A percentile compares a stretch with the other conserved stretches of the same genome.
These are phyloP conservation scores for western clawed frog (Xenopus tropicalis) DNA, from an alignment of 2,113 vertebrate genomes.

Conservation along the genomic window UCB_Xtro_10.0 CM004444.2:39008501-39009000, in stretches of 20 bases:
- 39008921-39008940: too few relatives aligned
- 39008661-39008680: slow-evolving; percentile 46
- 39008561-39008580: slow-evolving; percentile 83
- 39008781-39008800: slow-evolving; percentile 54
- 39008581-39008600: slow-evolving; percentile 90
- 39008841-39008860: too few relatives aligned
- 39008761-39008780: slow-evolving; percentile 19
- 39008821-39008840: neutral
- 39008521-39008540: slow-evolving; percentile 61
- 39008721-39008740: slow-evolving; percentile 50
- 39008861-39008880: too few relatives aligned
- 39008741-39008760: slow-evolving; percentile 44
- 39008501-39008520: slow-evolving; percentile 71
- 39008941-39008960: too few relatives aligned
- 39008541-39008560: slow-evolving; percentile 84
- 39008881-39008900: too few relatives aligned
- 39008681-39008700: slow-evolving; percentile 62
- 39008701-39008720: slow-evolving; percentile 59
- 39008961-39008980: too few relatives aligned
- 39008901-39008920: too few relatives aligned
- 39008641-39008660: slow-evolving; percentile 58
- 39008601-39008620: slow-evolving; percentile 92
- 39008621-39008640: slow-evolving; percentile 83
- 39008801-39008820: slow-evolving; percentile 58
- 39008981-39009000: too few relatives aligned